Conservation (phyloP, 2,113 vertebrate species). For the Tetrao urogallus region DNA sequence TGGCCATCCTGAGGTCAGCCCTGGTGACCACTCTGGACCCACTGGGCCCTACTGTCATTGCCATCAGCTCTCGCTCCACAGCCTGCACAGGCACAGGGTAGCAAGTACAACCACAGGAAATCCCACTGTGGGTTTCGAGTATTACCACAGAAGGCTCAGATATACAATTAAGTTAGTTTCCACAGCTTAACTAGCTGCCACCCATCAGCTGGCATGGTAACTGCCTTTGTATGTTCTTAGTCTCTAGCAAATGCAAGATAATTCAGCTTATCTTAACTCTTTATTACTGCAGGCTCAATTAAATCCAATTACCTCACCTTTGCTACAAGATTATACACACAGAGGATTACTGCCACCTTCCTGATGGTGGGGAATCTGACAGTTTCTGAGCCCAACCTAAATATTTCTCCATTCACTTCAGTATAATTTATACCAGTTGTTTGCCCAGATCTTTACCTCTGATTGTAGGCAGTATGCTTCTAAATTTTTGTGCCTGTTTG, state of each 20-base stretch:
- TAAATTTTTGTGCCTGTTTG: neutral
- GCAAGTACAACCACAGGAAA: neutral
- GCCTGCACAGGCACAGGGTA: neutral
- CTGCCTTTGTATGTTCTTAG: neutral
- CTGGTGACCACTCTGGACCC: accelerated
- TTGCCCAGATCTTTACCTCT: neutral
- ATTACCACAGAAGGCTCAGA: neutral
- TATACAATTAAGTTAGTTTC: neutral
- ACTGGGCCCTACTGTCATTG: neutral
- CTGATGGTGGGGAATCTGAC: neutral
- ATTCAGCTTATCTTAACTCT: slow-evolving; percentile 31
- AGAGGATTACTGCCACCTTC: neutral
- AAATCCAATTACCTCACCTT: slow-evolving; percentile 54
- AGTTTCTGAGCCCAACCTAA: neutral
- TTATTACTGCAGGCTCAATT: slow-evolving; percentile 43
- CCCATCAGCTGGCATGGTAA: neutral
- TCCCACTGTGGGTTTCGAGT: neutral
- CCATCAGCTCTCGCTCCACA: neutral
- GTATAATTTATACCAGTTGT: neutral
- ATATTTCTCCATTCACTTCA: neutral
- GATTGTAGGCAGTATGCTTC: neutral
- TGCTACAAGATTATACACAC: neutral
- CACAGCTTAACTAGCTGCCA: neutral
- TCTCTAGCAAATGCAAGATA: slow-evolving; percentile 29
- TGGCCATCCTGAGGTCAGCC: accelerated